Conservation (phyloP, 2,113 vertebrate species). For the Oryzias javanicus region DNA sequence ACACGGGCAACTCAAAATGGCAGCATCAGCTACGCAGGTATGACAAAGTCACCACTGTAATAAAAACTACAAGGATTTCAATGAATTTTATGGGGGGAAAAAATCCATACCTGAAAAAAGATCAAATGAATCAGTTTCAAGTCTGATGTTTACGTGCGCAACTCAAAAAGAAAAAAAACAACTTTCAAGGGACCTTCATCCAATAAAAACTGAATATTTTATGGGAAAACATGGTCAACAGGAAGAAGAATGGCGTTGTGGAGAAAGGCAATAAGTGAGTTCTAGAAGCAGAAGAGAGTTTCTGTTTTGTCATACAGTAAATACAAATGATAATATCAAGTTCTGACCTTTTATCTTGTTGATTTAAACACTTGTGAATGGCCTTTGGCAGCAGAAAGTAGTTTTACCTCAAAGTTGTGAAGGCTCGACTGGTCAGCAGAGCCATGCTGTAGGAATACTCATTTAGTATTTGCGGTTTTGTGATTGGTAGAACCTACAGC, state of each 20-base stretch:
- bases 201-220: constrained; percentile 29
- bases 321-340: constrained; percentile 29
- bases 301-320: constrained; percentile 40
- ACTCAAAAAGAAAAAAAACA: constrained; percentile 49
- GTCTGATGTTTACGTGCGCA: constrained; percentile 83
- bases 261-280: constrained; percentile 84
- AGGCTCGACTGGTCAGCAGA: constrained; percentile 26
- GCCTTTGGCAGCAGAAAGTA: constrained; percentile 54
- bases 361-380: constrained; percentile 33
- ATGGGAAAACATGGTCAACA: constrained; percentile 27
- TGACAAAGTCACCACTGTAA: constrained; percentile 62
- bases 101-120: neutral
- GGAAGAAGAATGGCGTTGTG: constrained; percentile 41
- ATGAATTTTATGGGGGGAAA: constrained; percentile 28
- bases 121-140: constrained; percentile 56
- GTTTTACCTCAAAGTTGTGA: constrained; percentile 66
- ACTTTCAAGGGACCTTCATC: constrained; percentile 29
- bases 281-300: constrained; percentile 23
- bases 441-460: constrained; percentile 20
- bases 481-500: constrained; percentile 21
- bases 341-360: constrained; percentile 29
- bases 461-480: constrained; percentile 27
- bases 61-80: constrained; percentile 51
- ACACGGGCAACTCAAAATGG: constrained; percentile 75
- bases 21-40: constrained; percentile 76